Conservation (phyloP, 1,140 invertebrate species). For the Andricus grossulariae region DNA sequence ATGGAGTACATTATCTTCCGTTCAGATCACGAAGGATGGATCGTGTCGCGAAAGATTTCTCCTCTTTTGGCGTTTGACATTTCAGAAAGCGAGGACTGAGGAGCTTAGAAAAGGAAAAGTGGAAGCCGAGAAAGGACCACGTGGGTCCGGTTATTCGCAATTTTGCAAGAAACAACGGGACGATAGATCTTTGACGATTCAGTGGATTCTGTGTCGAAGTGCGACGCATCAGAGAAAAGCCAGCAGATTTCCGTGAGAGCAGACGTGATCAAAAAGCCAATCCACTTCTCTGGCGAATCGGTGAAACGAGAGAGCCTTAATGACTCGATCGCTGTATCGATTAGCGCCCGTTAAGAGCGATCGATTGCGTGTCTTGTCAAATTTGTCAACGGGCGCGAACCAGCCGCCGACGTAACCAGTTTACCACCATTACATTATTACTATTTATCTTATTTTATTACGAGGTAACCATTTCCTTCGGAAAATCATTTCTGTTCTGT, state of each 20-base stretch:
- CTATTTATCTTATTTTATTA: background rate
- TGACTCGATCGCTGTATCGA: slow-evolving; percentile 74
- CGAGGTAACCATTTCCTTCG: too few relatives aligned
- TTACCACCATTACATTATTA: slow-evolving; percentile 5
- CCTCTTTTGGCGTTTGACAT: slow-evolving; percentile 29
- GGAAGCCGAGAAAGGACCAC: slow-evolving; percentile 49
- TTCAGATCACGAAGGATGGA: slow-evolving; percentile 26
- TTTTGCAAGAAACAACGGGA: slow-evolving; percentile 46
- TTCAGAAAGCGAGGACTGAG: background rate
- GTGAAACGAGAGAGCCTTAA: slow-evolving; percentile 67
- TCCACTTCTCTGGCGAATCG: slow-evolving; percentile 50
- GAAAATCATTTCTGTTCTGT: too few relatives aligned
- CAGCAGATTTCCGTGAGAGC: slow-evolving; percentile 69
- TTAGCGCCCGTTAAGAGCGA: slow-evolving; percentile 70
- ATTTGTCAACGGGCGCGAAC: slow-evolving; percentile 73
- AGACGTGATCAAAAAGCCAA: slow-evolving; percentile 72
- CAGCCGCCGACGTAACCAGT: slow-evolving; percentile 49
- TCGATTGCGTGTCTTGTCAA: slow-evolving; percentile 73
- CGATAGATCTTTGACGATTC: slow-evolving; percentile 53
- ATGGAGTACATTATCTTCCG: slow-evolving; percentile 16
- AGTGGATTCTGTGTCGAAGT: slow-evolving; percentile 35
- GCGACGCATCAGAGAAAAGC: slow-evolving; percentile 49
- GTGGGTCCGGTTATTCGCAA: slow-evolving; percentile 50
- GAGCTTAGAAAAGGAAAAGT: slow-evolving; percentile 13
- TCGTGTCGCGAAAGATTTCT: slow-evolving; percentile 16